Evolutionary conservation across 2,797 vertebrate genomes (phyloP).

Genomic region (Bufotes viridis): DNA sequence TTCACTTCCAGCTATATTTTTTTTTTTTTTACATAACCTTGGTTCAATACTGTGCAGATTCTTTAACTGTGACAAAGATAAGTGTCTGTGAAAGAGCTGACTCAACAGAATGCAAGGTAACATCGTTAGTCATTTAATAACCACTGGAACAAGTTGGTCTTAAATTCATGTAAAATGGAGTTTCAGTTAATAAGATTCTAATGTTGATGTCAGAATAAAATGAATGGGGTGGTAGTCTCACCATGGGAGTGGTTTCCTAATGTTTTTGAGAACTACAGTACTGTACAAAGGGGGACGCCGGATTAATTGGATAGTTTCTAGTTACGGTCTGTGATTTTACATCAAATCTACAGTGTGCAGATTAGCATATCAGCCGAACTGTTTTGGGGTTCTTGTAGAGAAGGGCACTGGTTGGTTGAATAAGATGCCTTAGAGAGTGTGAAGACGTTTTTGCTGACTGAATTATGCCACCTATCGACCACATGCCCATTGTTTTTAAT

Average conservation of each 20-base stretch:
- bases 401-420: too few relatives aligned
- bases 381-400: too few relatives aligned
- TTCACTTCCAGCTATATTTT: slow-evolving; percentile 1
- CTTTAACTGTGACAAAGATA: slow-evolving; percentile 21
- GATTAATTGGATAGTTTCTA: not conserved
- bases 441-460: too few relatives aligned
- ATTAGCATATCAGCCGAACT: too few relatives aligned
- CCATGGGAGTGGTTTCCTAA: not conserved
- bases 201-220: not conserved
- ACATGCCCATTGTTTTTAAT: too few relatives aligned
- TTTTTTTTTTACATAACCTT: slow-evolving; percentile 32
- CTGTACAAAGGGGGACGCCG: not conserved
- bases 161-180: not conserved
- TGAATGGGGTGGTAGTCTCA: not conserved
- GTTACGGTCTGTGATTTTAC: not conserved
- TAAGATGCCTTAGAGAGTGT: too few relatives aligned
- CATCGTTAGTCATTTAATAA: slow-evolving; percentile 10
- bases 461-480: too few relatives aligned
- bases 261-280: not conserved
- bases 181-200: not conserved
- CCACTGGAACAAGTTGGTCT: not conserved
- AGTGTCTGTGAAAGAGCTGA: not conserved
- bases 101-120: slow-evolving; percentile 39
- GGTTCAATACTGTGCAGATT: slow-evolving; percentile 28
- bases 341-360: too few relatives aligned